Conservation (phyloP, 2,888 invertebrate genomes). For the Copidosoma aretas region DNA sequence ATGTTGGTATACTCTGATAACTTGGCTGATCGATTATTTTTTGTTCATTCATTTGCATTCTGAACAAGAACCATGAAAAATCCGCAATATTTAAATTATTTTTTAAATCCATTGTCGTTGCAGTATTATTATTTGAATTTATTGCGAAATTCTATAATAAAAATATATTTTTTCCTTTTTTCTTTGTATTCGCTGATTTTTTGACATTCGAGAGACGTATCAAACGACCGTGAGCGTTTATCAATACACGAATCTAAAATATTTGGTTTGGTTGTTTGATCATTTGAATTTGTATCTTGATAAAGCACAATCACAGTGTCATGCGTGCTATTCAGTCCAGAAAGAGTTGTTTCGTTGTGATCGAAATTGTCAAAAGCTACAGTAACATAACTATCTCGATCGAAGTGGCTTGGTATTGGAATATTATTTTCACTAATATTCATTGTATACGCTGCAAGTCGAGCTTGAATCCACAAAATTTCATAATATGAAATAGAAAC, state of each 20-base stretch:
- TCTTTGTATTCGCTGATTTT: not conserved
- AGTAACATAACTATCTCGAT: conserved; percentile 19
- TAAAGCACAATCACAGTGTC: conserved; percentile 23
- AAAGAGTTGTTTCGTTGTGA: conserved; percentile 27
- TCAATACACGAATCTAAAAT: not conserved
- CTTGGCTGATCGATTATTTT: not conserved
- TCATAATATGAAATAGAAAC: conserved; percentile 35
- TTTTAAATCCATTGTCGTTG: no score
- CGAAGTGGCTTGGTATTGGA: conserved; percentile 28
- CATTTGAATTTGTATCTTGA: conserved; percentile 4
- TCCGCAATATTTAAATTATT: no score
- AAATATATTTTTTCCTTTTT: no score
- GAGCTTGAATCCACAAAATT: conserved; percentile 20
- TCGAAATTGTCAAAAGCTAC: conserved; percentile 31
- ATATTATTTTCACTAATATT: conserved; percentile 2
- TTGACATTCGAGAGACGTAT: not conserved
- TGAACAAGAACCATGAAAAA: no score
- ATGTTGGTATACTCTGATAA: conserved; percentile 3
- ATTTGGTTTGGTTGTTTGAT: conserved; percentile 1
- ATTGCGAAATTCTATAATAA: not conserved
- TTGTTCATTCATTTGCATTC: no score
- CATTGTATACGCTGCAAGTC: conserved; percentile 23
- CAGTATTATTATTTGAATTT: no score
- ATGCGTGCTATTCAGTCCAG: conserved; percentile 28
- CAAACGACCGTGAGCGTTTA: not conserved